Evolutionary conservation across 2,888 invertebrate species (phyloP), one percentile per base, ranked within the genome.

Genomic region (Drosophila hamatofila): DNA sequence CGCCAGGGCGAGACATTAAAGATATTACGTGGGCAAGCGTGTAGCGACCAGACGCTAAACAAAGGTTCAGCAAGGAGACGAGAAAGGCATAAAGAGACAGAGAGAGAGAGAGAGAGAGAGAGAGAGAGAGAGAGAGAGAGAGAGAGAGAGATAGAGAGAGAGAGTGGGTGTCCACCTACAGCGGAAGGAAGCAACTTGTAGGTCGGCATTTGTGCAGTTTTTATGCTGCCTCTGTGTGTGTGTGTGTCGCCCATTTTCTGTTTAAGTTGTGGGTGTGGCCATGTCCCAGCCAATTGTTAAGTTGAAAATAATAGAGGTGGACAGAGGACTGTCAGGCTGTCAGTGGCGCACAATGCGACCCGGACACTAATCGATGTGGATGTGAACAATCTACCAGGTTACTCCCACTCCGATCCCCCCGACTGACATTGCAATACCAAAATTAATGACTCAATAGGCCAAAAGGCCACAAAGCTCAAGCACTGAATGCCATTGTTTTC

Each of bases 291-390:
- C 83, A 87, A 84, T 84, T 88, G 88, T 83, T 89, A 87, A 89
- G 78, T 85, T 87, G 89, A 87, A 89, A 83, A 89, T 87, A 87
- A 87, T 87, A 83, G 85, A 81, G 72, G 83, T 84, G 79, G 84
- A 88, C 86, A 86, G 61, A 86, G 60, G 75, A 70, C 86, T 85
- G 84, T 83, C 84, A 88, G 73, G 46, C 78, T 88, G 88, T 88
- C 84, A 81, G 75, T 60, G 70, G 67, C 61, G 75, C 70, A 81
- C 81, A 81, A 79, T 74, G 76, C 59, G 68, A 52, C 56, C 81
- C 51, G 72, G 87, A 84, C 84, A 81, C 83, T 84, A 84, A 84
- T 84, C 84, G 84, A 68, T 67, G 58, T 58, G 44, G 74, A 84
- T 77, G 84, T 71, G 69, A 65, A 78, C 88, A 84, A 78, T 73